These are phyloP conservation scores for Chionis minor DNA, from an alignment of 2,113 vertebrate species.

Conservation along the genomic window DNA sequence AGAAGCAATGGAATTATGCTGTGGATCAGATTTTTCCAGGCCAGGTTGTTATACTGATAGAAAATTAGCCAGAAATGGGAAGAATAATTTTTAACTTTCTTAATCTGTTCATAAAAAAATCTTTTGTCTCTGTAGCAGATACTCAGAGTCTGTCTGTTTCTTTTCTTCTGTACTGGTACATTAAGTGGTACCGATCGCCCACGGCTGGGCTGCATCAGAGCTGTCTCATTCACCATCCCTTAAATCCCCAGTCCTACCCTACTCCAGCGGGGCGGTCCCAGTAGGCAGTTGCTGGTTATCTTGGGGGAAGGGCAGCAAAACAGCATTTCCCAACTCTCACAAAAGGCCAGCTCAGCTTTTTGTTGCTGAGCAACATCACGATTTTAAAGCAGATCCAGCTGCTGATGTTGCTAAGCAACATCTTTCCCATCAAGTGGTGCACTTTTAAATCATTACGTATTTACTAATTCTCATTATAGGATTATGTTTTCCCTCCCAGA, in stretches of 20 bases:
- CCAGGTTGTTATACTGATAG: background rate
- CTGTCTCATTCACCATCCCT: background rate
- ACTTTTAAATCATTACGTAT: background rate
- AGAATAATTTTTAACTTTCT: background rate
- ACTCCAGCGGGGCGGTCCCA: background rate
- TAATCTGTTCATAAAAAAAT: background rate
- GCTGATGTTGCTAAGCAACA: constrained; percentile 34
- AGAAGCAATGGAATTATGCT: background rate
- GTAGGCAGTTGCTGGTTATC: background rate
- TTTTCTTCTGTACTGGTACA: background rate
- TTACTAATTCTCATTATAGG: background rate
- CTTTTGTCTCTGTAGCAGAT: background rate
- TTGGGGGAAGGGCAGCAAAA: background rate
- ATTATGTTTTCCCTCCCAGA: background rate
- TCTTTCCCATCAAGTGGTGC: background rate
- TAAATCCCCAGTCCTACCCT: background rate
- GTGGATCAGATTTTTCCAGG: background rate
- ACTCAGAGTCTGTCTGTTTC: background rate
- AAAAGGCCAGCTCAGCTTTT: background rate
- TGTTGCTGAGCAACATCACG: constrained; percentile 1
- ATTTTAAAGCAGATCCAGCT: background rate
- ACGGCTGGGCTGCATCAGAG: background rate
- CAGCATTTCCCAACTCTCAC: background rate
- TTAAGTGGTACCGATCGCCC: background rate
- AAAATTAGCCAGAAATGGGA: background rate